Evolutionary conservation across 2,797 vertebrate genomes (phyloP), one percentile per base, ranked within the genome.

Genomic region (Ceyx erithaca): DNA sequence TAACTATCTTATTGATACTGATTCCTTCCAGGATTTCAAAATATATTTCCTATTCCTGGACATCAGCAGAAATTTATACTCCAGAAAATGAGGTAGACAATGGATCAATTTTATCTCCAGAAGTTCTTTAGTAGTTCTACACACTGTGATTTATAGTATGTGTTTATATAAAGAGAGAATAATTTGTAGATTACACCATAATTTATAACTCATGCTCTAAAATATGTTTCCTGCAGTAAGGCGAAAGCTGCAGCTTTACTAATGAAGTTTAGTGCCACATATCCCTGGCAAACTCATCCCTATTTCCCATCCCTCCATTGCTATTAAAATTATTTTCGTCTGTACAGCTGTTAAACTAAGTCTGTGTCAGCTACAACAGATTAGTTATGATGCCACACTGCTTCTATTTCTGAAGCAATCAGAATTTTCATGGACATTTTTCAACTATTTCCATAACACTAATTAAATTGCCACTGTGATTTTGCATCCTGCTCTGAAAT

Each of bases 391-490:
- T 61, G 21, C 14, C 23, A 58, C 10, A 23, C 12, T 19, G 7
- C 55, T 85, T 84, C 49, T 80, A 81, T 73, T 95, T 86, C 59
- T 94, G 80, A 93, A 80, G 41, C 14, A 92, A 59, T 63, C 67
- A 70, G 59, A 89, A 51, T 30, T 63, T 33, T 81, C 79, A 69
- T 55, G 69, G 15, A 12, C 14, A 20, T 9, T 71, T 64, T 80
- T 80, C 21, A 81, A 49, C 63, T 72, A 30, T 75, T 85, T 79
- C 70, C 48, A 79, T 57, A 33, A 58, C 31, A 51, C 80, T 77
- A 63, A 83, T 49, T 81, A 72, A 73, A 83, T 57, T 77, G 49
- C 25, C 33, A 80, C 37, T 49, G 52, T 64, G 40, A 35, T 82
- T 93, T 90, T 82, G 48, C 45, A 87, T 37, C 23, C 45, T 67